These are phyloP conservation scores for Drosophila antonietae DNA, from an alignment of 2,888 invertebrate genomes.

Conservation along the genomic window DNA sequence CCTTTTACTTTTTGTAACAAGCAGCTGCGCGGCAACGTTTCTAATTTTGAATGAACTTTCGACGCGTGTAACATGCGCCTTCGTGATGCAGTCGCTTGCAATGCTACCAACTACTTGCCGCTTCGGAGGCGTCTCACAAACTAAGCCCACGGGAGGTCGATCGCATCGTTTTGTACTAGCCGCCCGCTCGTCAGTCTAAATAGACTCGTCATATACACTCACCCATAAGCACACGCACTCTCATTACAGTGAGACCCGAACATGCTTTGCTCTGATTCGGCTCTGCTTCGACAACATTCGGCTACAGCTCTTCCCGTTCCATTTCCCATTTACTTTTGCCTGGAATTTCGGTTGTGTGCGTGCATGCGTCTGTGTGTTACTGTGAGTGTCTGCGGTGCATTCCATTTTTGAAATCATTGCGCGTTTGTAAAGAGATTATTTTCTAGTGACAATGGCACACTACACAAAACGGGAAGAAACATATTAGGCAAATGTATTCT, in stretches of 20 bases:
- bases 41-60: slow-evolving; percentile 67
- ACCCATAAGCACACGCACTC: slow-evolving; percentile 42
- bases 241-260: slow-evolving; percentile 49
- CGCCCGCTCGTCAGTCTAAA: slow-evolving; percentile 24
- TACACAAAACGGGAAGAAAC: slow-evolving; percentile 12
- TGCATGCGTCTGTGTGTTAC: not conserved
- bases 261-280: slow-evolving; percentile 20
- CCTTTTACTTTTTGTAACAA: not conserved
- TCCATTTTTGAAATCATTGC: slow-evolving; percentile 51
- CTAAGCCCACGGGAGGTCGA: slow-evolving; percentile 77
- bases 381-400: slow-evolving; percentile 28
- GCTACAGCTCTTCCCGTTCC: slow-evolving; percentile 61
- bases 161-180: slow-evolving; percentile 76
- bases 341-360: slow-evolving; percentile 40
- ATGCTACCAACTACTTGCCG: slow-evolving; percentile 73
- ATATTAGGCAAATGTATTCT: slow-evolving; percentile 2
- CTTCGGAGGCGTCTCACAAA: slow-evolving; percentile 79
- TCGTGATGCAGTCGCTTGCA: slow-evolving; percentile 39
- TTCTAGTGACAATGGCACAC: slow-evolving; percentile 47
- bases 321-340: slow-evolving; percentile 46
- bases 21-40: slow-evolving; percentile 49
- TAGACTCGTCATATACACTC: slow-evolving; percentile 13
- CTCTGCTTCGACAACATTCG: slow-evolving; percentile 34
- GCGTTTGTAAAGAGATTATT: slow-evolving; percentile 54
- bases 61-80: slow-evolving; percentile 52